phyloP scores from a whole-genome alignment of 2,888 invertebrate species.

The Flexamia atlantica region DNA sequence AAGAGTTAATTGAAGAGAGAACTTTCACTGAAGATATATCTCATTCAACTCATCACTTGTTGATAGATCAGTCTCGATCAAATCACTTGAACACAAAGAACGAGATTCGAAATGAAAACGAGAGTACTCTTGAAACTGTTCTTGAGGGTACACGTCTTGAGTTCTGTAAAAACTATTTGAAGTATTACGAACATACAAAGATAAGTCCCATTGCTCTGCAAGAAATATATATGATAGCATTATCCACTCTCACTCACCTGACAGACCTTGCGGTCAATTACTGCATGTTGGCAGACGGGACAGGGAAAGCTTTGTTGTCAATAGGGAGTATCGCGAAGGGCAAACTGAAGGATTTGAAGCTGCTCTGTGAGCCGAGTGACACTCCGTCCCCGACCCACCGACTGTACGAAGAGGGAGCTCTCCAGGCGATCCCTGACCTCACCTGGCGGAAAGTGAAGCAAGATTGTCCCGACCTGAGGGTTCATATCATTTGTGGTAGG shows the following conservation, averaged over 20 bases:
- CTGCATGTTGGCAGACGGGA: conserved; percentile 56
- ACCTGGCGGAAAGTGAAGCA: conserved; percentile 32
- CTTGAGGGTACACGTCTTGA: not conserved
- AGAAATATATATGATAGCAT: conserved; percentile 49
- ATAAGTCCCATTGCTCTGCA: not conserved
- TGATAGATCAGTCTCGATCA: no score
- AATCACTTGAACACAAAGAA: no score
- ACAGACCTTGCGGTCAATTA: conserved; percentile 56
- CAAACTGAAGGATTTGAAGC: conserved; percentile 31
- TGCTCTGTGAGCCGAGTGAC: conserved; percentile 48
- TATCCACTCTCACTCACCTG: conserved; percentile 30
- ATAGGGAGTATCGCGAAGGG: conserved; percentile 43
- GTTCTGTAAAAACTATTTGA: conserved; percentile 25
- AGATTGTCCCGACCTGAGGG: conserved; percentile 34
- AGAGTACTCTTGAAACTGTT: not conserved
- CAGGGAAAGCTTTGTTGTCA: conserved; percentile 48
- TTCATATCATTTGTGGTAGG: conserved; percentile 59
- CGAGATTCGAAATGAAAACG: not conserved
- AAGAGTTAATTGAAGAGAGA: no score
- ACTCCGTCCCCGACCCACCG: conserved; percentile 20
- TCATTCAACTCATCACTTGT: not conserved
- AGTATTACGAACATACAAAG: conserved; percentile 10
- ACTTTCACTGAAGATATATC: not conserved
- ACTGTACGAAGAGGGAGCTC: not conserved
- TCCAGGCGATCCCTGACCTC: conserved; percentile 46